These are phyloP conservation scores for Drosophila prostipennis DNA, from an alignment of 2,888 invertebrate genomes.

Conservation along the genomic window DNA sequence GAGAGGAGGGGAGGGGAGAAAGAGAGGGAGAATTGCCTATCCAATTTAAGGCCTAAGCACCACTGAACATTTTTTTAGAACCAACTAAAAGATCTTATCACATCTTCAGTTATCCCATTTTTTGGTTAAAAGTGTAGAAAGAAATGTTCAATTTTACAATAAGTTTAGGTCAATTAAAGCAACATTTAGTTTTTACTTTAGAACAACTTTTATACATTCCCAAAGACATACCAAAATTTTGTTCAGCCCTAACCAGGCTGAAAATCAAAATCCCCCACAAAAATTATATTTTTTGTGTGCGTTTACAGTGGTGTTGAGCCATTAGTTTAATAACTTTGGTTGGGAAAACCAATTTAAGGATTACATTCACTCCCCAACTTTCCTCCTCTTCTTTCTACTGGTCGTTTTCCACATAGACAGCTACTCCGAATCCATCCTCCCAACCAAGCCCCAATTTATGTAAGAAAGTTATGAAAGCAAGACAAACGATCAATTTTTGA, in stretches of 20 bases:
- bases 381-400: neutral
- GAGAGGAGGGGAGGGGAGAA: neutral
- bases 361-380: neutral
- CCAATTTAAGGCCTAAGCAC: neutral
- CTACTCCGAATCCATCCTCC: constrained; percentile 18
- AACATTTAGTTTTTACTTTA: neutral
- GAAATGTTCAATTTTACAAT: neutral
- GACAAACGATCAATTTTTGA: constrained; percentile 24
- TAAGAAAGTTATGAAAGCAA: constrained; percentile 13
- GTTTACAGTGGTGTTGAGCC: neutral
- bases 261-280: no score
- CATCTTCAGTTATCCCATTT: no score
- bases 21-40: neutral
- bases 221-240: constrained; percentile 9
- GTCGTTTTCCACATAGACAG: constrained; percentile 1
- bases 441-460: constrained; percentile 19
- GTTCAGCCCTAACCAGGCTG: no score
- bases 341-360: no score
- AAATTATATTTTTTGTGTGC: neutral
- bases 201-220: neutral
- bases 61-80: neutral
- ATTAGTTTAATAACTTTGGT: neutral
- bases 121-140: no score
- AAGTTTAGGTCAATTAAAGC: neutral
- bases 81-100: no score